Evolutionary conservation across 2,888 invertebrate species (phyloP).

Genomic region (Drosophila seclusa): DNA sequence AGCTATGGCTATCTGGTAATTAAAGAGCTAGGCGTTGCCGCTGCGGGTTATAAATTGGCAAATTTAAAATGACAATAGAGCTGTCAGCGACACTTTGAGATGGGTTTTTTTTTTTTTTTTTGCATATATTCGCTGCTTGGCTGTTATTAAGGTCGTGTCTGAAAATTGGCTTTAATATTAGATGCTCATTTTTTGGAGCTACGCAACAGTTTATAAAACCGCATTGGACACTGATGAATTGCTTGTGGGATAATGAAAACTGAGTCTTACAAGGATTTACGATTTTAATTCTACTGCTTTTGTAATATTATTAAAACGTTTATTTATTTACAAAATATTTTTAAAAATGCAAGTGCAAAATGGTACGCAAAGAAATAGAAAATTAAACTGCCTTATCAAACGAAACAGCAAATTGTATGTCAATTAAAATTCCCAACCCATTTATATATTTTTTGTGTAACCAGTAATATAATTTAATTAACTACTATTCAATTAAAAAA

Average conservation of each 20-base stretch:
- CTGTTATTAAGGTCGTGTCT: conserved; percentile 20
- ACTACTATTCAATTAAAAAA: neutral
- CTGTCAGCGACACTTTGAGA: conserved; percentile 74
- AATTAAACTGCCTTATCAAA: neutral
- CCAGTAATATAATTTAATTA: neutral
- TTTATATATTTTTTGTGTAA: neutral
- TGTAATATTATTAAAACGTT: neutral
- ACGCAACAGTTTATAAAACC: conserved; percentile 37
- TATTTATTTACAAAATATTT: neutral
- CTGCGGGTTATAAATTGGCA: conserved; percentile 72
- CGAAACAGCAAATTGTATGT: neutral
- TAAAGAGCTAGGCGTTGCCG: conserved; percentile 62
- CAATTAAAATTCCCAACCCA: neutral
- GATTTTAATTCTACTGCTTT: neutral
- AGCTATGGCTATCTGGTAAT: conserved; percentile 58
- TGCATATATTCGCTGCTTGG: conserved; percentile 12
- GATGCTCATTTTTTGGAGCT: neutral
- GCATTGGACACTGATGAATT: conserved; percentile 14
- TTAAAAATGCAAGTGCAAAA: neutral
- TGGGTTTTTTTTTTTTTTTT: conserved; percentile 52
- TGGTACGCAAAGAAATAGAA: neutral
- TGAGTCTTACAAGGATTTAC: neutral
- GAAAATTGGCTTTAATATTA: conserved; percentile 31
- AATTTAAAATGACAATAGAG: conserved; percentile 77
- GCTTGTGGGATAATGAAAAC: neutral